phyloP scores from a whole-genome alignment of 2,888 invertebrate genomes.

The Hermaeophaga mercurialis region DNA sequence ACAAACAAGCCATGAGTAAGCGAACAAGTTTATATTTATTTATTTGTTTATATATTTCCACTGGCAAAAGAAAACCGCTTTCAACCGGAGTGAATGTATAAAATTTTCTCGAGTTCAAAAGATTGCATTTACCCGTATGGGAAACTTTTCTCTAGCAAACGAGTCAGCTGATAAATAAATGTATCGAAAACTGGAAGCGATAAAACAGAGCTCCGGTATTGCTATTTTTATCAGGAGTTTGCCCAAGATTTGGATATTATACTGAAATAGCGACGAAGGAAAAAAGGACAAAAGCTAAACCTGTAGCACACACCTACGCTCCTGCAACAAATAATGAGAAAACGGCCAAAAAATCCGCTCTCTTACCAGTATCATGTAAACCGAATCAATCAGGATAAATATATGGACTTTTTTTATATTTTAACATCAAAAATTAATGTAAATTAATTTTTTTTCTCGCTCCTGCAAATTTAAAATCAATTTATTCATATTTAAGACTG shows the following conservation, averaged over 20 bases:
- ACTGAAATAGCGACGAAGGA: not conserved
- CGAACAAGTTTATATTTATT: slow-evolving; percentile 35
- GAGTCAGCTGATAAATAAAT: slow-evolving; percentile 30
- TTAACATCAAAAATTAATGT: no score
- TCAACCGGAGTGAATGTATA: slow-evolving; percentile 21
- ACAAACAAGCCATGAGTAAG: slow-evolving; percentile 31
- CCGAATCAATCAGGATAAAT: no score
- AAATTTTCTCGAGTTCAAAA: slow-evolving; percentile 25
- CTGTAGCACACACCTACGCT: slow-evolving; percentile 4
- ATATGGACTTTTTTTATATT: no score
- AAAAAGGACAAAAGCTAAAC: slow-evolving; percentile 5
- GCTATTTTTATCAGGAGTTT: slow-evolving; percentile 15
- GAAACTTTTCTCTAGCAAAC: slow-evolving; percentile 20
- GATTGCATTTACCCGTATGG: slow-evolving; percentile 25
- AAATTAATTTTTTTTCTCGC: no score
- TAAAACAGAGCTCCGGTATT: slow-evolving; percentile 17
- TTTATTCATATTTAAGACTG: no score
- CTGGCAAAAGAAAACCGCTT: slow-evolving; percentile 20
- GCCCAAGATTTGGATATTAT: slow-evolving; percentile 4
- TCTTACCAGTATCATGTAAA: no score
- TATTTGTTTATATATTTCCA: slow-evolving; percentile 28
- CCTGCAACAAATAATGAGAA: no score
- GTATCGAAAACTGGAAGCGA: slow-evolving; percentile 26
- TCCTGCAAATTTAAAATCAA: no score
- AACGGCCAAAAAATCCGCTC: no score